Base-by-base conservation (phyloP, 2,113 vertebrate species). In the Saimiri boliviensis region DNA sequence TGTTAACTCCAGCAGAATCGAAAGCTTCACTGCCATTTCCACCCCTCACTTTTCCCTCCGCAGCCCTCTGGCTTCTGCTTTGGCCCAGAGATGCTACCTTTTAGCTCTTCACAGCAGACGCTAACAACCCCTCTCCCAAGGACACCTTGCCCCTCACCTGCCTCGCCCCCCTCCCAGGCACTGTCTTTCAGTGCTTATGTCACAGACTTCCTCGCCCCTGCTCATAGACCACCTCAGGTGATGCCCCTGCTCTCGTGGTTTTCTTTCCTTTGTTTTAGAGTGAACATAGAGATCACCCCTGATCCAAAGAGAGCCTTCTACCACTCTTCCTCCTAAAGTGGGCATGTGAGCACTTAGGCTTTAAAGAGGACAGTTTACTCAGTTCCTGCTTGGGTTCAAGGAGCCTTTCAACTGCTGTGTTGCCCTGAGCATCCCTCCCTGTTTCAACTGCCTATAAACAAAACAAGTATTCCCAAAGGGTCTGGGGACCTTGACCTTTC, bases 261-360 rank as follows among this genome's bases (percentile, higher is more conserved):
- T 45, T 47, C 13, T 49, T 5, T 40, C 73, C 63, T 5, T 4
- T 6, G 20, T 6, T 14, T 12, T 17, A 17, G 54, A 25, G 8
- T 4, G 1, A 47, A 0, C 11, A 0, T 4, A 10, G 9, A 11
- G 23, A 54, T 3, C 74, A 1, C n/a, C 45, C 0, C 35, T 2
- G 20, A n/a, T 8, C 58, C 52, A 63, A 3, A 86, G 35, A n/a
- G 6, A 30, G 37, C 8, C 37, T 17, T 56, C 21, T 45, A 0
- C 19, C 9, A 1, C 54, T 8, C 56, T 30, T 49, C 0, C 17
- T 17, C 1, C 54, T 11, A 1, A 13, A 1, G 0, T 2, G 40
- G 52, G 45, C 63, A 17, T 11, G 0, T 8, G 1, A 0, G 2
- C 16, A 30, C 6, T 32, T 3, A 47, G 83, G 68, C 47, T 21